These are phyloP conservation scores for Drosophila repleta DNA, from an alignment of 1,140 invertebrate species.

Conservation along the genomic window DNA sequence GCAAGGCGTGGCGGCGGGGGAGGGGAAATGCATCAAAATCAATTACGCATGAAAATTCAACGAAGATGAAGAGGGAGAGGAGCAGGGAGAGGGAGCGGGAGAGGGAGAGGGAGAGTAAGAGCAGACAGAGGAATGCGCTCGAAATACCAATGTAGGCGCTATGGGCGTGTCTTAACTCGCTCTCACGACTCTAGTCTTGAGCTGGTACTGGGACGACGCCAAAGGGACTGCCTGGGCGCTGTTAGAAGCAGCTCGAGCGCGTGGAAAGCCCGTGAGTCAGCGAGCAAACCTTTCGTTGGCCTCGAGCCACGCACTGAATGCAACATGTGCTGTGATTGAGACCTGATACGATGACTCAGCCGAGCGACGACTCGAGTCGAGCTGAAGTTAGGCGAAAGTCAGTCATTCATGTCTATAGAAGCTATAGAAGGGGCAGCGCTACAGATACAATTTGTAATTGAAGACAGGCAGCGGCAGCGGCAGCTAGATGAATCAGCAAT, in stretches of 20 bases:
- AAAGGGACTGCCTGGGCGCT: constrained; percentile 13
- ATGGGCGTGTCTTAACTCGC: constrained; percentile 20
- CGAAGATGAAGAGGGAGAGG: constrained; percentile 1
- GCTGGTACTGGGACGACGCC: constrained; percentile 26
- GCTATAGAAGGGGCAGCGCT: not conserved
- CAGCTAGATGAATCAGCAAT: constrained; percentile 29
- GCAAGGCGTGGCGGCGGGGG: not conserved
- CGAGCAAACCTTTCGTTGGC: constrained; percentile 29
- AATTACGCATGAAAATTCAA: constrained; percentile 75
- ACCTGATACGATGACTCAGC: constrained; percentile 52
- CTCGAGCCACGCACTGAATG: constrained; percentile 9
- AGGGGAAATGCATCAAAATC: constrained; percentile 69
- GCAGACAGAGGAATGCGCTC: not conserved
- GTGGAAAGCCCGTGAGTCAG: constrained; percentile 40
- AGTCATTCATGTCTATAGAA: constrained; percentile 6
- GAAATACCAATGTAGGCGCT: constrained; percentile 21
- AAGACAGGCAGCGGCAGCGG: constrained; percentile 19
- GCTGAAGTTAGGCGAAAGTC: constrained; percentile 54
- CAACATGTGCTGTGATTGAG: constrained; percentile 36
- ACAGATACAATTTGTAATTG: constrained; percentile 39
- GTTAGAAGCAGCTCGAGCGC: constrained; percentile 22
- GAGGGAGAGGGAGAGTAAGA: not conserved
- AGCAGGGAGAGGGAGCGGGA: not conserved
- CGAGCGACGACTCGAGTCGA: not conserved
- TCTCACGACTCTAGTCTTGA: constrained; percentile 9